These are phyloP conservation scores for Bergia puertoricense DNA, from an alignment of 92 coral and sea anemone genomes.

Conservation along the genomic window DNA sequence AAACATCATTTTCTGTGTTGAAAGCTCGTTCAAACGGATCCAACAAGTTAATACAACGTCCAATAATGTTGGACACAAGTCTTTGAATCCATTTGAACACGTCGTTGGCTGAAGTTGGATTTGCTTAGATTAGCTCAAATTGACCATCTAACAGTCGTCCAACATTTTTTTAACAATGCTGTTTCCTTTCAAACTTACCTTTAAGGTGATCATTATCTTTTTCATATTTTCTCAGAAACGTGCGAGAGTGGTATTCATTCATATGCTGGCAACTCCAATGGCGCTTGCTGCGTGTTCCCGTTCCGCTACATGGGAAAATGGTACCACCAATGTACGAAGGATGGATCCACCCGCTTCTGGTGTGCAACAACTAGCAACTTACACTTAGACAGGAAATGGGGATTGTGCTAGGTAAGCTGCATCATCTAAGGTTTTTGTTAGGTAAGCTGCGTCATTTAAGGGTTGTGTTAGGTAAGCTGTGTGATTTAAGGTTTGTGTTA, in stretches of 20 bases:
- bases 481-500: no score
- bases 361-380: conserved; percentile 71
- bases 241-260: conserved; percentile 86
- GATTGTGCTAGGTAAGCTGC: conserved; percentile 58
- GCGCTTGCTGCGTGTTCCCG: conserved; percentile 85
- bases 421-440: no score
- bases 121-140: no score
- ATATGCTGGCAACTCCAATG: conserved; percentile 73
- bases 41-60: no score
- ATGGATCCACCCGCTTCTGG: conserved; percentile 63
- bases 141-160: no score
- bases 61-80: no score
- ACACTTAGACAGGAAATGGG: conserved; percentile 76
- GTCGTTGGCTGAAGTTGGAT: no score
- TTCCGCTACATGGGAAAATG: conserved; percentile 60
- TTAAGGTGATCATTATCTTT: neutral
- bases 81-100: no score
- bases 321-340: conserved; percentile 64
- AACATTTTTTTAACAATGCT: neutral
- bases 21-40: no score
- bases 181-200: neutral
- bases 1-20: no score
- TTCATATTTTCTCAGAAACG: conserved; percentile 43
- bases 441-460: no score
- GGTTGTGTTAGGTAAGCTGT: no score